Conservation (phyloP, 2,113 vertebrate genomes). For the Brachyhypopomus gauderio region DNA sequence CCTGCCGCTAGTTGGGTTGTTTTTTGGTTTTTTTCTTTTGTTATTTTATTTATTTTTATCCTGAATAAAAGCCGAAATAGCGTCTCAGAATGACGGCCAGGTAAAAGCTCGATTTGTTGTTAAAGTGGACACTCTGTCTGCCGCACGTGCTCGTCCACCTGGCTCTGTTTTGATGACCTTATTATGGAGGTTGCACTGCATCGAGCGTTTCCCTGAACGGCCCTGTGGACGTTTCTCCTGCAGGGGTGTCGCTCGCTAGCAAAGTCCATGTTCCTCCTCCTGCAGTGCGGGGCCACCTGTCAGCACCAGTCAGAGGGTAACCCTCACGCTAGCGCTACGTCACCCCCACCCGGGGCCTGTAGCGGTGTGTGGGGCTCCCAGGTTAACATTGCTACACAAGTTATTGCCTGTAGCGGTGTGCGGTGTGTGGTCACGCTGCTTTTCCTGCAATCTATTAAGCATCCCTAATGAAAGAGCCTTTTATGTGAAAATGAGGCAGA, state of each 20-base stretch:
- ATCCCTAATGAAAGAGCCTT: slow-evolving; percentile 36
- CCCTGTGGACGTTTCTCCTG: slow-evolving; percentile 43
- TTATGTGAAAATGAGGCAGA: slow-evolving; percentile 31
- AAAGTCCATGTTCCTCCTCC: slow-evolving; percentile 21
- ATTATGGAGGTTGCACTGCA: slow-evolving; percentile 32
- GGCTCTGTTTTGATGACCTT: slow-evolving; percentile 42
- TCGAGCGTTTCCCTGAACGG: slow-evolving; percentile 41
- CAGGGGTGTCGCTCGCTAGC: slow-evolving; percentile 30
- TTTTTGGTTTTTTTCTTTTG: not conserved
- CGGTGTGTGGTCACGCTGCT: slow-evolving; percentile 6
- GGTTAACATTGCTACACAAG: too few species aligned
- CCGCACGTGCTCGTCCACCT: slow-evolving; percentile 16
- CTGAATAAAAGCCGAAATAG: slow-evolving; percentile 23
- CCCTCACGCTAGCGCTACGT: slow-evolving; percentile 40
- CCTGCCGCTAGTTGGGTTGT: not conserved
- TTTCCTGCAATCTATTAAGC: slow-evolving; percentile 25
- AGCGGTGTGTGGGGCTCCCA: too few species aligned
- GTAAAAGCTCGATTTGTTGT: not conserved
- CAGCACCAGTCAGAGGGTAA: slow-evolving; percentile 28
- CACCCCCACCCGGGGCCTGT: too few species aligned
- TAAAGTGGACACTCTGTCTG: slow-evolving; percentile 21
- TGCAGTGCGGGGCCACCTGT: slow-evolving; percentile 35
- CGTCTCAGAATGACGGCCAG: slow-evolving; percentile 39
- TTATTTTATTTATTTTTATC: slow-evolving; percentile 32
- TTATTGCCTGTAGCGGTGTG: slow-evolving; percentile 1